Conservation (phyloP, 2,113 vertebrate species). For the Cephalopterus ornatus region DNA sequence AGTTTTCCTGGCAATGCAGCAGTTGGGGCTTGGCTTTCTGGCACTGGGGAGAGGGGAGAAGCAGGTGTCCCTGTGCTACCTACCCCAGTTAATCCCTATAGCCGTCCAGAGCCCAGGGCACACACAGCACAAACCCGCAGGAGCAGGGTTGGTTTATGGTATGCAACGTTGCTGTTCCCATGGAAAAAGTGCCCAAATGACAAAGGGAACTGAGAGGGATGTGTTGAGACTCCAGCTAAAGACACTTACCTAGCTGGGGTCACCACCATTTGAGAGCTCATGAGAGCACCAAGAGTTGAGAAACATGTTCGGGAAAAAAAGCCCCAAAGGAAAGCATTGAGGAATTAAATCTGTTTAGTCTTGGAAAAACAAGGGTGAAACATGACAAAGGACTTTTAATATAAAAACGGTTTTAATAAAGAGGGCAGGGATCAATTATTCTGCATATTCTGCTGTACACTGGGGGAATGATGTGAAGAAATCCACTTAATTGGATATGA, state of each 20-base stretch:
- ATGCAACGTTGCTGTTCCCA: accelerated
- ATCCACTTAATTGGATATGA: constrained; percentile 14
- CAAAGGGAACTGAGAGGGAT: neutral
- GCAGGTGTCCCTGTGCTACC: neutral
- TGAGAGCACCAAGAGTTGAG: neutral
- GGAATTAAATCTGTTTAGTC: constrained; percentile 31
- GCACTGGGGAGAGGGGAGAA: neutral
- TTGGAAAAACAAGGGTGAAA: constrained; percentile 33
- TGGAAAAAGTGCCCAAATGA: neutral
- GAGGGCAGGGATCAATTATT: constrained; percentile 42
- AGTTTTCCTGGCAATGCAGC: neutral
- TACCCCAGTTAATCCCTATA: accelerated
- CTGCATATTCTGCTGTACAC: neutral
- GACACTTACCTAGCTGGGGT: neutral
- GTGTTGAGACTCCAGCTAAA: neutral
- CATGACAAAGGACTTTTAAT: neutral
- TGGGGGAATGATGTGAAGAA: constrained; percentile 18
- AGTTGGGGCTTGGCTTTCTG: neutral
- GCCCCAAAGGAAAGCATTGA: neutral
- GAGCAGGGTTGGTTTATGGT: neutral
- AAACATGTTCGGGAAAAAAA: neutral
- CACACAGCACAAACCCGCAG: neutral
- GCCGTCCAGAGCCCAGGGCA: neutral
- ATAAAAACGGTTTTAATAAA: constrained; percentile 26
- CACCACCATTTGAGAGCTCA: neutral